Conservation (phyloP, 2,797 vertebrate species). For the Euthynnus affinis region DNA sequence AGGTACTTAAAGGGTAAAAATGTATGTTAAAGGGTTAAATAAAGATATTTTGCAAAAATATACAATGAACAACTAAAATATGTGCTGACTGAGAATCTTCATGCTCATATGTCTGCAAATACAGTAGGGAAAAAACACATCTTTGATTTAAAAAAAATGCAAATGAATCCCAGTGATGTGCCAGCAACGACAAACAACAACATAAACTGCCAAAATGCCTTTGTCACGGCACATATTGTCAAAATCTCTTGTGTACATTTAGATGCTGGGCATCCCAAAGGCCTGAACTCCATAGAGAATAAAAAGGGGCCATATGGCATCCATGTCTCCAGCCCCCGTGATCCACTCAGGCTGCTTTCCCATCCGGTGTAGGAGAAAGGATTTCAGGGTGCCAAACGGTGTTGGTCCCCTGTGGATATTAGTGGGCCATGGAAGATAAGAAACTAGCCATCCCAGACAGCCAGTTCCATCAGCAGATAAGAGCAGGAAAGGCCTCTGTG, state of each 20-base stretch:
- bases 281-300: constrained; percentile 74
- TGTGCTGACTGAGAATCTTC: background rate
- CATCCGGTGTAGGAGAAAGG: constrained; percentile 67
- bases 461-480: constrained; percentile 76
- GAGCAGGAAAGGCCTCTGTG: constrained; percentile 57
- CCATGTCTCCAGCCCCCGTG: constrained; percentile 72
- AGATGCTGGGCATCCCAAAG: constrained; percentile 70
- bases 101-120: background rate
- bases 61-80: no score
- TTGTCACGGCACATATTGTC: constrained; percentile 56
- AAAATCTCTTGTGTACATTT: constrained; percentile 68
- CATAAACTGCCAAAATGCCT: constrained; percentile 61
- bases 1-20: background rate
- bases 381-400: constrained; percentile 74
- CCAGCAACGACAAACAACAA: constrained; percentile 54
- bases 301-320: constrained; percentile 82
- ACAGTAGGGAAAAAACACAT: background rate
- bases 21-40: no score
- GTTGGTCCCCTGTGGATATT: constrained; percentile 75
- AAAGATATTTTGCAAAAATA: no score
- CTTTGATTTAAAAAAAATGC: constrained; percentile 41
- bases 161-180: constrained; percentile 33
- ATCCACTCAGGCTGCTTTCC: constrained; percentile 78
- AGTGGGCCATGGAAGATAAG: constrained; percentile 75
- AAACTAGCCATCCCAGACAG: constrained; percentile 73